Percentiles rank a stretch among this genome's conserved stretches.
These are phyloP conservation scores for Pica pica DNA, from an alignment of 2,113 vertebrate species.

Conservation along the genomic window DNA sequence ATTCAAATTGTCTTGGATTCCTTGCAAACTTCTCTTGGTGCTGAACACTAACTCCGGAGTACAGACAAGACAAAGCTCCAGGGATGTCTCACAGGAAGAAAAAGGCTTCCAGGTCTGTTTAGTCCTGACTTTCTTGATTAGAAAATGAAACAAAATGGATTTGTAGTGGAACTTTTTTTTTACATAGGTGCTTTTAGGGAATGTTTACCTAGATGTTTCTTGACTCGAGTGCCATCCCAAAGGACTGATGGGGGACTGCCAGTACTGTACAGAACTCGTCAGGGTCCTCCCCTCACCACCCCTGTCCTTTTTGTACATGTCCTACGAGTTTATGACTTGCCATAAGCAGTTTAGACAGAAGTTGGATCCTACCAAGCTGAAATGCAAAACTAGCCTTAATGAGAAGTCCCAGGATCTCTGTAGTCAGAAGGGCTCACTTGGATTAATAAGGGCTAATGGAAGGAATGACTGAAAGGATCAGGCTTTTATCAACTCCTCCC, in stretches of 20 bases:
- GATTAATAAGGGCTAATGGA: neutral
- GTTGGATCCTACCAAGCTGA: neutral
- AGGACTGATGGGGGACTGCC: neutral
- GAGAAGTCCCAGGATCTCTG: neutral
- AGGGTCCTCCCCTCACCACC: neutral
- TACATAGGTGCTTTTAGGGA: slow-evolving; percentile 46
- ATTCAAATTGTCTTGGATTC: neutral
- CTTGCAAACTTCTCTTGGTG: slow-evolving; percentile 6
- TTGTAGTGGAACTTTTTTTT: neutral
- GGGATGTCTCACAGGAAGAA: neutral
- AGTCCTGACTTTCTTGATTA: slow-evolving; percentile 8
- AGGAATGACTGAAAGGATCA: neutral
- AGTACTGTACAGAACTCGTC: neutral
- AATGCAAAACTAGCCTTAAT: neutral
- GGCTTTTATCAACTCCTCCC: neutral
- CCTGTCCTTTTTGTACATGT: neutral
- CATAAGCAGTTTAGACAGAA: neutral
- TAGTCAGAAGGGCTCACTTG: neutral
- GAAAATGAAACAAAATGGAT: slow-evolving; percentile 23
- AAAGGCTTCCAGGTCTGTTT: slow-evolving; percentile 6
- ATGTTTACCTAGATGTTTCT: slow-evolving; percentile 1
- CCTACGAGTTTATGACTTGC: neutral
- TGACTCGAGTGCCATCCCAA: slow-evolving; percentile 19
- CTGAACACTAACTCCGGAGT: neutral
- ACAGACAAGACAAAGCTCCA: neutral